A percentile compares a stretch with the other conserved stretches of the same genome.
Conservation (phyloP, 2,888 invertebrate species). For the Meloe dianella region DNA sequence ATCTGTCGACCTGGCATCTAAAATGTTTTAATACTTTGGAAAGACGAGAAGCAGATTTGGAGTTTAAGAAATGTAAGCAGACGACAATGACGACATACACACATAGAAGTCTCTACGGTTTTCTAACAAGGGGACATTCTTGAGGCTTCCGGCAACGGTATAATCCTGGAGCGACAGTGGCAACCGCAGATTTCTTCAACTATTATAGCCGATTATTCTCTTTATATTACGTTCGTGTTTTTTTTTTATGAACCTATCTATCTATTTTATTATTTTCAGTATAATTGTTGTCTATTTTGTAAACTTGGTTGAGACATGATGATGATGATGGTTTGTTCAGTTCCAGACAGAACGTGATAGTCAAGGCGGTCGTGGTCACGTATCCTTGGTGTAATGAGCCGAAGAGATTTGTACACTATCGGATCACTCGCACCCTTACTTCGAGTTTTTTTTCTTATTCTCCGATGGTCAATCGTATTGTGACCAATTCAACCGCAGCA, state of each 20-base stretch:
- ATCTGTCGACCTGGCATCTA: slow-evolving; percentile 28
- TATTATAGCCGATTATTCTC: not conserved
- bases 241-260: not conserved
- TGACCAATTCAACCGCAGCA: slow-evolving; percentile 43
- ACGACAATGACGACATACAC: too few species aligned
- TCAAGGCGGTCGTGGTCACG: slow-evolving; percentile 36
- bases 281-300: slow-evolving; percentile 7
- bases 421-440: slow-evolving; percentile 47
- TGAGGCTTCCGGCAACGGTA: slow-evolving; percentile 43
- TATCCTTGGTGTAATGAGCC: slow-evolving; percentile 49
- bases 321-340: not conserved
- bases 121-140: slow-evolving; percentile 33
- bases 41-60: slow-evolving; percentile 42
- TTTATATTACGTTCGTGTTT: not conserved
- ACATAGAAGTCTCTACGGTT: not conserved
- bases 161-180: slow-evolving; percentile 42
- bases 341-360: slow-evolving; percentile 7
- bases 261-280: not conserved
- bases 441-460: not conserved
- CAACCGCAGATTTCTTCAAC: slow-evolving; percentile 43
- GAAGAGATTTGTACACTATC: slow-evolving; percentile 54
- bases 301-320: not conserved
- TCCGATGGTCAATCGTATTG: slow-evolving; percentile 47
- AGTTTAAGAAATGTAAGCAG: slow-evolving; percentile 27
- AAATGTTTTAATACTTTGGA: slow-evolving; percentile 34